Conservation (phyloP, 2,113 vertebrate genomes). For the Ictalurus furcatus region DNA sequence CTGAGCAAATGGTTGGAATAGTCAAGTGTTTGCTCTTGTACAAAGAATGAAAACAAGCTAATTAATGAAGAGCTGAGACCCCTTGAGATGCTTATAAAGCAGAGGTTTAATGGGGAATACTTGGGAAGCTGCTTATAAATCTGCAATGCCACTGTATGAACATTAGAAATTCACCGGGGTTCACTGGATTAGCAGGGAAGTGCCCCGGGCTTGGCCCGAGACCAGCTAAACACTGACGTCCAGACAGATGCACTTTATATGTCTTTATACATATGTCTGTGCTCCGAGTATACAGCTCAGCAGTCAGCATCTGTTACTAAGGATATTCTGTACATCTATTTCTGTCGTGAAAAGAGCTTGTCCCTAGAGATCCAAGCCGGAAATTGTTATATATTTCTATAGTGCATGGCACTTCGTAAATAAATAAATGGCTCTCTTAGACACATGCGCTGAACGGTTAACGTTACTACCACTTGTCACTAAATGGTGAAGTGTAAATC, state of each 20-base stretch:
- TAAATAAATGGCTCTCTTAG: conserved; percentile 8
- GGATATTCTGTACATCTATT: neutral
- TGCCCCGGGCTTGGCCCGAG: conserved; percentile 12
- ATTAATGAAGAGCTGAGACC: conserved; percentile 11
- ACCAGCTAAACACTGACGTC: conserved; percentile 27
- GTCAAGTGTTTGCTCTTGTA: conserved; percentile 27
- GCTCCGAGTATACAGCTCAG: conserved; percentile 6
- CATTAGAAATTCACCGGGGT: neutral
- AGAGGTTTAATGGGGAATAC: neutral
- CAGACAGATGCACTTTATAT: conserved; percentile 11
- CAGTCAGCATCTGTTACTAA: neutral
- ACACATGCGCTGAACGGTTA: conserved; percentile 1
- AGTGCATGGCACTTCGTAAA: conserved; percentile 27
- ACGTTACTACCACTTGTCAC: neutral
- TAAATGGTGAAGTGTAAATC: conserved; percentile 22
- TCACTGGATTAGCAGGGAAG: neutral
- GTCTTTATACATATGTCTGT: neutral
- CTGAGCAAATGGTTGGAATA: conserved; percentile 11
- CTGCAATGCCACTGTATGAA: neutral
- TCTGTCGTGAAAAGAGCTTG: conserved; percentile 30
- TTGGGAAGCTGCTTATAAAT: neutral
- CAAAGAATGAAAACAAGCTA: conserved; percentile 13
- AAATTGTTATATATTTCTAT: conserved; percentile 43
- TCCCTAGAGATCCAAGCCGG: conserved; percentile 22
- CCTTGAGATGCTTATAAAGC: conserved; percentile 27